Conservation (phyloP, 2,888 invertebrate genomes). For the Machimus rusticus region DNA sequence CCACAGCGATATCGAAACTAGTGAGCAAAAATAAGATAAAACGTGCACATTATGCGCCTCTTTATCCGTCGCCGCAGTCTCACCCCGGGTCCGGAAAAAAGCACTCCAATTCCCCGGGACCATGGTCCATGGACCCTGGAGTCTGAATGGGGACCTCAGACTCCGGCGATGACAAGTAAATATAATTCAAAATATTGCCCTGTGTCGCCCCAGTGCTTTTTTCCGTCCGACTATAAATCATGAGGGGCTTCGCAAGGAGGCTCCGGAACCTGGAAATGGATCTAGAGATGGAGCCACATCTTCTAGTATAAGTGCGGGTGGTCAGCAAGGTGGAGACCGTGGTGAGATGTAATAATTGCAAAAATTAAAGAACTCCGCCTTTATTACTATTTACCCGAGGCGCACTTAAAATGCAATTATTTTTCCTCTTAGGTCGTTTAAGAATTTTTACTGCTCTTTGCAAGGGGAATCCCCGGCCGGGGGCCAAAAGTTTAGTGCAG, state of each 20-base stretch:
- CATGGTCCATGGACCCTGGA: not conserved
- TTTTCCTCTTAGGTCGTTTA: not conserved
- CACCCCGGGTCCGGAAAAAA: not conserved
- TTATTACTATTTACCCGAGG: not conserved
- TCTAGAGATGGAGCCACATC: not conserved
- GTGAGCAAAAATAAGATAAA: slow-evolving; percentile 34
- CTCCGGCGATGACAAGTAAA: not conserved
- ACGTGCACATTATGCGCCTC: slow-evolving; percentile 28
- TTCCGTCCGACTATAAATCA: slow-evolving; percentile 16
- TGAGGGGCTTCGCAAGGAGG: not conserved
- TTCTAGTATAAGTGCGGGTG: not conserved
- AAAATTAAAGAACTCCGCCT: not conserved
- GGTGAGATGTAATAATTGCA: not conserved
- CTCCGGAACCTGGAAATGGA: not conserved
- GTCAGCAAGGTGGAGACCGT: not conserved
- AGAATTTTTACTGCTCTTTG: not conserved
- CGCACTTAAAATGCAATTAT: slow-evolving; percentile 5
- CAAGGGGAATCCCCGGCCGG: not conserved
- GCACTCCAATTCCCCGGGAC: not conserved
- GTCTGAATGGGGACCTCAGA: not conserved
- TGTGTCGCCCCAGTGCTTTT: not conserved
- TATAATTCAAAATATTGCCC: not conserved
- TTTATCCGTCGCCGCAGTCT: not conserved
- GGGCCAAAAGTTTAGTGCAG: not conserved
- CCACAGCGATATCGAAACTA: slow-evolving; percentile 32